Conservation (phyloP, 2,888 invertebrate genomes). For the Dynastes maya region DNA sequence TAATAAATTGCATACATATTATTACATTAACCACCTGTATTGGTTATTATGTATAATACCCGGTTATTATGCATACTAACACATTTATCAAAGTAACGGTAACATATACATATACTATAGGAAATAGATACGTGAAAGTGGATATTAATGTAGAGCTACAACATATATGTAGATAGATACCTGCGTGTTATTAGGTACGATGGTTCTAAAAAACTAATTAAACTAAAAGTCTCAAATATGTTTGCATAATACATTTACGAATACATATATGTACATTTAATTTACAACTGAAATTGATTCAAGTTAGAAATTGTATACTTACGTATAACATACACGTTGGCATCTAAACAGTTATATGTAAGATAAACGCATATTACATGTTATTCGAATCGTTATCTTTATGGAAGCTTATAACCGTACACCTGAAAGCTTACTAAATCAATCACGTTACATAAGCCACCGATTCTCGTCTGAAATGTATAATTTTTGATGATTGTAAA, state of each 20-base stretch:
- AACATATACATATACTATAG: no score
- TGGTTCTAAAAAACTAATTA: not conserved
- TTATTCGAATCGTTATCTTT: constrained; percentile 11
- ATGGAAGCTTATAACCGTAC: constrained; percentile 18
- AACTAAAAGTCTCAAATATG: no score
- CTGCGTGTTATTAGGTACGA: not conserved
- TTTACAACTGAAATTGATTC: not conserved
- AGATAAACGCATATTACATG: not conserved
- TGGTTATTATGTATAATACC: no score
- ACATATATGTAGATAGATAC: not conserved
- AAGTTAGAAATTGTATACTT: not conserved
- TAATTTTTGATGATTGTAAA: constrained; percentile 46
- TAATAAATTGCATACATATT: no score
- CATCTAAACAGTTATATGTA: not conserved
- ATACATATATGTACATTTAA: not conserved
- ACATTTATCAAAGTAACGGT: no score
- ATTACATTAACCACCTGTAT: no score
- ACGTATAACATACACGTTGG: not conserved
- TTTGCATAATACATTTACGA: not conserved
- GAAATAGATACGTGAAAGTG: not conserved
- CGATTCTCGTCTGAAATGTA: constrained; percentile 21
- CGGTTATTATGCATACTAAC: no score
- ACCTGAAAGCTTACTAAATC: constrained; percentile 25
- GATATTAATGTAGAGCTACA: not conserved
- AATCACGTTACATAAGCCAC: constrained; percentile 24